phyloP scores from a whole-genome alignment of 2,888 invertebrate species.

The Hirtodrosophila histrioides region DNA sequence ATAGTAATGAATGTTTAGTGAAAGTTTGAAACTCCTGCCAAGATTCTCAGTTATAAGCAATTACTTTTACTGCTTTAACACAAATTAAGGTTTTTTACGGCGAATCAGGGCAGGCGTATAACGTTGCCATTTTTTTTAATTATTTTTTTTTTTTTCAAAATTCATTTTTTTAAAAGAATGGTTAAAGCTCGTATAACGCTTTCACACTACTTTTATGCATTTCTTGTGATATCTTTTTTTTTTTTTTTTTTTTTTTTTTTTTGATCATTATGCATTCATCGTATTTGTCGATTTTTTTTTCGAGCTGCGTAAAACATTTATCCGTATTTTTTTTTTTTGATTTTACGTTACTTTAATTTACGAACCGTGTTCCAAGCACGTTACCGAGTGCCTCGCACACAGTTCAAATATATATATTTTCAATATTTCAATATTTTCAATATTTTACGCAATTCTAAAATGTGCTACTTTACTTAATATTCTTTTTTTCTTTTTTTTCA shows the following conservation, averaged over 20 bases:
- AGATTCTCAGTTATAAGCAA: too few relatives aligned
- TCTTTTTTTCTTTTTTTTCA: background rate
- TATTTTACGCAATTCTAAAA: slow-evolving; percentile 47
- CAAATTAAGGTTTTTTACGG: background rate
- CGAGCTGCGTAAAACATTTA: slow-evolving; percentile 61
- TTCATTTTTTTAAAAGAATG: slow-evolving; percentile 1
- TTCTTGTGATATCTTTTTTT: background rate
- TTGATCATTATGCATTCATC: too few relatives aligned
- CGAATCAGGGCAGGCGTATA: slow-evolving; percentile 56
- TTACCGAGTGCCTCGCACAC: slow-evolving; percentile 14
- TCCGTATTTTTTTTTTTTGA: slow-evolving; percentile 27
- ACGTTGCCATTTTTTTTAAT: slow-evolving; percentile 26
- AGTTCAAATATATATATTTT: slow-evolving; percentile 12
- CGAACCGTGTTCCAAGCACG: slow-evolving; percentile 19
- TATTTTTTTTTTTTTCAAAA: slow-evolving; percentile 7
- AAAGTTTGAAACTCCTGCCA: too few relatives aligned
- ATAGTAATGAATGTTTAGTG: too few relatives aligned
- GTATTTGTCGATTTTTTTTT: slow-evolving; percentile 19
- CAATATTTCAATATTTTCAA: slow-evolving; percentile 24
- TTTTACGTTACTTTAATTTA: background rate
- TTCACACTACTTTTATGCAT: slow-evolving; percentile 37
- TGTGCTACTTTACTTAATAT: slow-evolving; percentile 2
- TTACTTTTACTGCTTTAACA: background rate
- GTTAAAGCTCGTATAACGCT: slow-evolving; percentile 58
- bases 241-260: too few relatives aligned